phyloP scores from a whole-genome alignment of 2,113 vertebrate species.

The Apteryx owenii region DNA sequence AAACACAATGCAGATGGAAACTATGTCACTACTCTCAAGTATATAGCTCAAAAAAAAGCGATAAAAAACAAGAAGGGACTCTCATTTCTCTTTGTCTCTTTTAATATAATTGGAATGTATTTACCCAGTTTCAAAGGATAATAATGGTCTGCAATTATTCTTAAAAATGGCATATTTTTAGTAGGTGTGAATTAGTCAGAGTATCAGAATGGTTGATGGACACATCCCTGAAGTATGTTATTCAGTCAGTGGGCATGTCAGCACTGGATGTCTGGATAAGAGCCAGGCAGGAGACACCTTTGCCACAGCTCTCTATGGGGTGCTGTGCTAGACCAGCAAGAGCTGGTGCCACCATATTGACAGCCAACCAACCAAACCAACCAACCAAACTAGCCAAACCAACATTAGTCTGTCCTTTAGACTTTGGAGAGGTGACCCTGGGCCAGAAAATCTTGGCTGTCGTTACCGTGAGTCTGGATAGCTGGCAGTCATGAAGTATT shows the following conservation, averaged over 20 bases:
- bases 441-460: not conserved
- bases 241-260: not conserved
- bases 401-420: not conserved
- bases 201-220: not conserved
- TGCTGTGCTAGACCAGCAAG: not conserved
- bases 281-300: not conserved
- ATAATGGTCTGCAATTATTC: constrained; percentile 17
- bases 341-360: not conserved
- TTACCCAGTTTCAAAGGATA: constrained; percentile 17
- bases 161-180: constrained; percentile 39
- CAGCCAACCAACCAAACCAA: too few species aligned
- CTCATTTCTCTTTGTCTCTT: not conserved
- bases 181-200: constrained; percentile 45
- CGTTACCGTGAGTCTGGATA: not conserved
- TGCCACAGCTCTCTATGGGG: not conserved
- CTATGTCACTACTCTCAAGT: not conserved
- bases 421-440: not conserved
- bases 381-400: too few species aligned
- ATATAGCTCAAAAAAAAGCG: not conserved
- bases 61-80: not conserved
- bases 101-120: not conserved
- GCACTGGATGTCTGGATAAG: not conserved
- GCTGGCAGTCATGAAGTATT: not conserved
- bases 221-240: not conserved
- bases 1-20: not conserved